Evolutionary conservation across 2,888 invertebrate species (phyloP).

Genomic region (Muschampia plurimacula): DNA sequence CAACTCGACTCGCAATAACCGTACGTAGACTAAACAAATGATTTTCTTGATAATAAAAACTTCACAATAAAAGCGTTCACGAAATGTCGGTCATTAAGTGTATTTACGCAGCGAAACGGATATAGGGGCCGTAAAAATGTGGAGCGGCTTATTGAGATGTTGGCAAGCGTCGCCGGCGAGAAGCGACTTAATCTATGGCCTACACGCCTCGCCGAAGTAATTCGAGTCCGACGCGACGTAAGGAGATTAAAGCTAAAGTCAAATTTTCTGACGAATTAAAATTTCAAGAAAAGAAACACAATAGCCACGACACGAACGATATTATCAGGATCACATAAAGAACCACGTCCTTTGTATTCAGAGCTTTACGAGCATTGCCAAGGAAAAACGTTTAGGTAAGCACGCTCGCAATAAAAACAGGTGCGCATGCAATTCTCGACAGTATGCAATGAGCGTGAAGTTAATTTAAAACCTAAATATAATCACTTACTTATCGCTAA

Average conservation of each 20-base stretch:
- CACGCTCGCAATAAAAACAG: slow-evolving; percentile 68
- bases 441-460: slow-evolving; percentile 65
- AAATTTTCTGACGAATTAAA: slow-evolving; percentile 70
- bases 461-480: slow-evolving; percentile 69
- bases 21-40: slow-evolving; percentile 85
- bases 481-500: slow-evolving; percentile 73
- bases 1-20: slow-evolving; percentile 75
- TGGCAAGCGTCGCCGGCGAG: slow-evolving; percentile 69
- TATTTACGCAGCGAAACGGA: slow-evolving; percentile 84
- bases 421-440: slow-evolving; percentile 64
- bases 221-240: slow-evolving; percentile 57
- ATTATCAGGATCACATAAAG: slow-evolving; percentile 69
- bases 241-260: slow-evolving; percentile 63
- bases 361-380: slow-evolving; percentile 65
- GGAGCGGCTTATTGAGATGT: slow-evolving; percentile 81
- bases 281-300: slow-evolving; percentile 59
- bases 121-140: slow-evolving; percentile 81
- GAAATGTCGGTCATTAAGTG: slow-evolving; percentile 84
- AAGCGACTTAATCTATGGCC: slow-evolving; percentile 72
- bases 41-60: slow-evolving; percentile 84
- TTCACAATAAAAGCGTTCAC: slow-evolving; percentile 84
- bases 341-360: slow-evolving; percentile 66
- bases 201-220: slow-evolving; percentile 63
- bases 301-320: slow-evolving; percentile 60
- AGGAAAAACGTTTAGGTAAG: slow-evolving; percentile 73